A percentile compares a stretch with the other conserved stretches of the same genome.
phyloP scores from a whole-genome alignment of 2,797 vertebrate species.

The Distichodus sexfasciatus region DNA sequence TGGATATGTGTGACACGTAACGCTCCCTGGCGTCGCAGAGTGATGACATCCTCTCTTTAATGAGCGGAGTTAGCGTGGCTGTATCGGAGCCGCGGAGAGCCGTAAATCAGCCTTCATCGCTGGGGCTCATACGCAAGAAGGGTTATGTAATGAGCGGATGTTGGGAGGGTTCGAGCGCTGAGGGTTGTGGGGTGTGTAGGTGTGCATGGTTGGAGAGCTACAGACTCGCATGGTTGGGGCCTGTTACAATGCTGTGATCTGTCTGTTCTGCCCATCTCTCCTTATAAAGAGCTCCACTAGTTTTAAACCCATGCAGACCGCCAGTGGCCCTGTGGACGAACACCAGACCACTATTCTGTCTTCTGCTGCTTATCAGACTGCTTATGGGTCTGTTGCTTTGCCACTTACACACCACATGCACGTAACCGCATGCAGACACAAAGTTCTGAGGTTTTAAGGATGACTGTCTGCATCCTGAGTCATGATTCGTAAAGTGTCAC shows the following conservation, averaged over 20 bases:
- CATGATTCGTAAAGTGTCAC: constrained; percentile 78
- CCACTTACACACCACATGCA: background rate
- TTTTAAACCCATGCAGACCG: constrained; percentile 33
- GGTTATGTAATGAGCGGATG: constrained; percentile 77
- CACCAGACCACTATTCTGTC: constrained; percentile 61
- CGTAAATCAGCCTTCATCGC: constrained; percentile 79
- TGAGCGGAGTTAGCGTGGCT: constrained; percentile 81
- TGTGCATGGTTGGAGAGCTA: background rate
- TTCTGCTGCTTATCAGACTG: constrained; percentile 13
- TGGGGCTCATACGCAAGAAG: constrained; percentile 73
- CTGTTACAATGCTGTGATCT: background rate
- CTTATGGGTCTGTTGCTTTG: constrained; percentile 19
- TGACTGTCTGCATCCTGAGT: constrained; percentile 40
- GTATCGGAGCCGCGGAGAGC: constrained; percentile 70
- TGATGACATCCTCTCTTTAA: constrained; percentile 96
- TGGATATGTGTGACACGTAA: constrained; percentile 87
- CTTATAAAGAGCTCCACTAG: constrained; percentile 22
- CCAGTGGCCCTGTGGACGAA: constrained; percentile 59
- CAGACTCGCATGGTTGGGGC: no score
- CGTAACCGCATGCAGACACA: background rate
- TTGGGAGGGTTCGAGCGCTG: constrained; percentile 67
- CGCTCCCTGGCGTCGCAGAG: constrained; percentile 82
- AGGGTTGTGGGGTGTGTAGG: constrained; percentile 37
- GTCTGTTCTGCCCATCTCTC: constrained; percentile 14
- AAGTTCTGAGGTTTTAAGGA: constrained; percentile 4